Evolutionary conservation across 1,140 invertebrate genomes (phyloP).

Genomic region (Sinella curviseta): DNA sequence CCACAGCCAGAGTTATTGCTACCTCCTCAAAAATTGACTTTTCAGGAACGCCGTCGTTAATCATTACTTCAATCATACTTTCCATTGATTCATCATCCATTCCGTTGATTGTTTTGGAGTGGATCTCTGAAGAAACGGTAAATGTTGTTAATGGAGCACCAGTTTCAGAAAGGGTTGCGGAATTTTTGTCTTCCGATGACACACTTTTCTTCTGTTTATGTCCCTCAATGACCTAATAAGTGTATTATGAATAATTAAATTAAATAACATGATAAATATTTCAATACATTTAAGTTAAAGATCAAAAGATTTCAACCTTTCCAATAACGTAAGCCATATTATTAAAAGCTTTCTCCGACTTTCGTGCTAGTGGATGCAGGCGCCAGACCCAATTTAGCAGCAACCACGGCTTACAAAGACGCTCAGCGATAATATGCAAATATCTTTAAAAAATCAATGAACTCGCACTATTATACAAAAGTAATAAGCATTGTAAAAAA

Average conservation of each 20-base stretch:
- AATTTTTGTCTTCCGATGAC: too few species aligned
- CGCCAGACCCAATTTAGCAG: neutral
- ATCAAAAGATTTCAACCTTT: neutral
- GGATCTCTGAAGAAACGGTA: too few species aligned
- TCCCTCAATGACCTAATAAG: too few species aligned
- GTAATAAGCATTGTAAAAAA: neutral
- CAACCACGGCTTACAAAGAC: neutral
- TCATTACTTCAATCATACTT: conserved; percentile 20
- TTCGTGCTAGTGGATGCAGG: neutral
- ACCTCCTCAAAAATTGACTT: conserved; percentile 15
- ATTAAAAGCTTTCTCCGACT: neutral
- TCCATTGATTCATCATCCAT: neutral
- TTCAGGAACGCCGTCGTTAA: neutral
- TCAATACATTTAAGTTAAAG: too few species aligned
- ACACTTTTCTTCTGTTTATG: too few species aligned
- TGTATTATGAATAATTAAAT: too few species aligned
- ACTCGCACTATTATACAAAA: too few species aligned
- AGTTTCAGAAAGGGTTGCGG: too few species aligned
- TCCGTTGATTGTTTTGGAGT: neutral
- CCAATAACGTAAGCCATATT: neutral
- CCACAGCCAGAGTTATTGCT: neutral
- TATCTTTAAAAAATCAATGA: neutral
- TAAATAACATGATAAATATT: too few species aligned
- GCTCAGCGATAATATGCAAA: neutral
- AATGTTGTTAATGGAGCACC: too few species aligned